phyloP scores from a whole-genome alignment of 2,797 vertebrate species.

The Schizopygopsis malacanthus region DNA sequence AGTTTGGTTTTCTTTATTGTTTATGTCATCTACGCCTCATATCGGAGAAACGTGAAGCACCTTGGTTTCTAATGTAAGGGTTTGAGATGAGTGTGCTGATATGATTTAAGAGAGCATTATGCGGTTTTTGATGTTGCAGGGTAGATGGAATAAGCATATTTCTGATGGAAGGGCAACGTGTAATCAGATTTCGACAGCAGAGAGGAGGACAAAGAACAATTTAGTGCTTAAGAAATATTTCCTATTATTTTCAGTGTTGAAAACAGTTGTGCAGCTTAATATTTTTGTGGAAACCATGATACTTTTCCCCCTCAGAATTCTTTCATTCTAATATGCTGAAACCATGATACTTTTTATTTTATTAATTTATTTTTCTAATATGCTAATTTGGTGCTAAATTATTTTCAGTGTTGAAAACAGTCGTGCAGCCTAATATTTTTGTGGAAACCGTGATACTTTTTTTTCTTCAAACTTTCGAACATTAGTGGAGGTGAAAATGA shows the following conservation, averaged over 20 bases:
- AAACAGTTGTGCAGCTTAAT: background rate
- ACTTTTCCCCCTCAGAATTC: background rate
- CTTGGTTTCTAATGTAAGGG: constrained; percentile 51
- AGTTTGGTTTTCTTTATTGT: constrained; percentile 34
- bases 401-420: background rate
- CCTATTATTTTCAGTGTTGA: background rate
- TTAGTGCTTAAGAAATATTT: background rate
- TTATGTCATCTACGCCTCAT: constrained; percentile 51
- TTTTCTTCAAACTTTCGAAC: background rate
- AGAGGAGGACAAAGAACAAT: constrained; percentile 54
- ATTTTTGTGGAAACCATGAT: background rate
- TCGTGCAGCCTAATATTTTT: background rate
- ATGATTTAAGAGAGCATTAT: constrained; percentile 47
- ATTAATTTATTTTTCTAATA: background rate
- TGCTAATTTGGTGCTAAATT: background rate
- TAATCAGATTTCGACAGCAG: constrained; percentile 35
- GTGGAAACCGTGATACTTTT: background rate
- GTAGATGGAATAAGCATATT: constrained; percentile 27
- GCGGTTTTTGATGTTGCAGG: constrained; percentile 28
- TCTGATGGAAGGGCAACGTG: constrained; percentile 28
- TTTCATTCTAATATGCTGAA: background rate
- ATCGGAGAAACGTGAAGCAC: constrained; percentile 54
- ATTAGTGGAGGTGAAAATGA: background rate
- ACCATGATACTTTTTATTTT: background rate
- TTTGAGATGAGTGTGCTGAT: constrained; percentile 38